These are phyloP conservation scores for Uropsilus gracilis DNA, from an alignment of 2,113 vertebrate genomes.

Conservation along the genomic window DNA sequence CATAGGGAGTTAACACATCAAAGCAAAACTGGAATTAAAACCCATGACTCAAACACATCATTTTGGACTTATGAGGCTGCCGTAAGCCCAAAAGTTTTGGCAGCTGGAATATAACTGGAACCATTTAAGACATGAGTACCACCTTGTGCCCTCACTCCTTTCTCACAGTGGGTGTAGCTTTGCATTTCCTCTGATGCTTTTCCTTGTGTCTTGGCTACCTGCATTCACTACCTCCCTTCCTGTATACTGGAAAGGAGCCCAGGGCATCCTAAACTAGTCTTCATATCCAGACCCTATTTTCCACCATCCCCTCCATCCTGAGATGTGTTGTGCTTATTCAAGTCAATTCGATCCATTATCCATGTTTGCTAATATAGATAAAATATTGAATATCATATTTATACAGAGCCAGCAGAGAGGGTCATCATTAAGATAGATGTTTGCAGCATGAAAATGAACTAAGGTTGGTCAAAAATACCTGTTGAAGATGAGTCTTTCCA, in stretches of 20 bases:
- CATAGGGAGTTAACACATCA: not conserved
- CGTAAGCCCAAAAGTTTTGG: not conserved
- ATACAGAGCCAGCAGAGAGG: not conserved
- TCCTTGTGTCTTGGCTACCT: not conserved
- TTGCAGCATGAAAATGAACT: slow-evolving; percentile 11
- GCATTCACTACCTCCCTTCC: not conserved
- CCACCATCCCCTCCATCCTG: not conserved
- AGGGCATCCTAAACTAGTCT: not conserved
- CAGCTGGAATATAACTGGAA: not conserved
- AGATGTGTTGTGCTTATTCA: not conserved
- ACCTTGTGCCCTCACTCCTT: not conserved
- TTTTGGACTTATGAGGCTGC: not conserved
- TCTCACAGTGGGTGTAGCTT: rapidly evolving
- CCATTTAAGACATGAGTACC: not conserved
- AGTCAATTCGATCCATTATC: not conserved
- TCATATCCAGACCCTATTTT: not conserved
- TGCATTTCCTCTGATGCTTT: not conserved
- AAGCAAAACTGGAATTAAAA: slow-evolving; percentile 34
- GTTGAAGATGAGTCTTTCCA: not conserved
- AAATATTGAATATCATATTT: not conserved
- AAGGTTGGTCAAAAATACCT: not conserved
- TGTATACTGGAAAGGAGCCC: not conserved
- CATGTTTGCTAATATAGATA: not conserved
- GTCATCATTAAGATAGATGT: not conserved
- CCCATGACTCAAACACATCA: not conserved